Conservation (phyloP, 2,888 invertebrate species). For the Tortrix viridana region DNA sequence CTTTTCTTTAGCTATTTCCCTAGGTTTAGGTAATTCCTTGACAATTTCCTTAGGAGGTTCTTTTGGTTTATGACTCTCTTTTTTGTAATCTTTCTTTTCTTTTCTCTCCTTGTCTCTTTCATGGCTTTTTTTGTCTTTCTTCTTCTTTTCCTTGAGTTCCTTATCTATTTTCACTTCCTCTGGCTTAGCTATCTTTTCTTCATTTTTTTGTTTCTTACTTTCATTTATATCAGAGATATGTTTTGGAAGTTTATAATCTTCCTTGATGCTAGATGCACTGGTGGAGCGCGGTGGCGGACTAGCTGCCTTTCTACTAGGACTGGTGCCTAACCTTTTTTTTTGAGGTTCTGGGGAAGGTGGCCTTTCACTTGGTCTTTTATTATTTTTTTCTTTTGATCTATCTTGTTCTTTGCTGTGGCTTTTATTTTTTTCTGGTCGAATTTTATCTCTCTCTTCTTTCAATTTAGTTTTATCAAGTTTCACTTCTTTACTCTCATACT, state of each 20-base stretch:
- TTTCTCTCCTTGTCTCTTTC: constrained; percentile 86
- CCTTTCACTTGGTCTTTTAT: constrained; percentile 75
- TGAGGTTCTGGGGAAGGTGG: constrained; percentile 68
- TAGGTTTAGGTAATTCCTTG: constrained; percentile 42
- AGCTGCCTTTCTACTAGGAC: constrained; percentile 64
- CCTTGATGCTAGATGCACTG: constrained; percentile 75
- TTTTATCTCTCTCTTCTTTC: constrained; percentile 78
- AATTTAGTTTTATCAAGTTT: constrained; percentile 76
- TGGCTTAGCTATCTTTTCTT: constrained; percentile 76
- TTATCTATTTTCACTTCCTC: constrained; percentile 82
- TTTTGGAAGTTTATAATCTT: constrained; percentile 71
- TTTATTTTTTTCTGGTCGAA: constrained; percentile 75
- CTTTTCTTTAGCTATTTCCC: constrained; percentile 67
- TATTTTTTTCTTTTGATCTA: constrained; percentile 81
- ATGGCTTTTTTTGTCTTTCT: constrained; percentile 86
- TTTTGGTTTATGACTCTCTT: constrained; percentile 80
- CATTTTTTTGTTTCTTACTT: constrained; percentile 69
- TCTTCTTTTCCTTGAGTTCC: constrained; percentile 84
- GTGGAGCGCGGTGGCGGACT: constrained; percentile 70
- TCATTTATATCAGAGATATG: constrained; percentile 62
- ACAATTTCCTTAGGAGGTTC: constrained; percentile 71
- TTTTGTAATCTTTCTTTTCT: constrained; percentile 83
- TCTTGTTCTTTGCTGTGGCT: constrained; percentile 84
- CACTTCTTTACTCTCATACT: constrained; percentile 76
- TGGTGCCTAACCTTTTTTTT: constrained; percentile 66